Percentiles rank a stretch among this genome's conserved stretches.
Conservation (phyloP, 2,113 vertebrate species). For the Bubo blakistoni region DNA sequence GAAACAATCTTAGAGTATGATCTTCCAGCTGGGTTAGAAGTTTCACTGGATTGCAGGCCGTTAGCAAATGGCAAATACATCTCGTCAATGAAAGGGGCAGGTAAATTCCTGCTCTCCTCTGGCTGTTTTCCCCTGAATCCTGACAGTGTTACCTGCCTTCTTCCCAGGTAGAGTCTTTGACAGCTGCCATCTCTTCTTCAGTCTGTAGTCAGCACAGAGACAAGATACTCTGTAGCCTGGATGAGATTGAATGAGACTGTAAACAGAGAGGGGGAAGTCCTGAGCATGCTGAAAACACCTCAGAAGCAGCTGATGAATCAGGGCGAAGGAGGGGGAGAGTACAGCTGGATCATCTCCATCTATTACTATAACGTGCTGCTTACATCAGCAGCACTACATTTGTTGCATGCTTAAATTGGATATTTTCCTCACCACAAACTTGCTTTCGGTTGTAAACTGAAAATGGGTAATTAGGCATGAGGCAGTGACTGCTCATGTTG, state of each 20-base stretch:
- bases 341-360: neutral
- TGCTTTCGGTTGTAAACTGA: neutral
- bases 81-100: neutral
- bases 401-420: neutral
- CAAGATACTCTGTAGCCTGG: neutral
- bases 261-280: neutral
- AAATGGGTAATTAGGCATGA: neutral
- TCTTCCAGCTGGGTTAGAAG: neutral
- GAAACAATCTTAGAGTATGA: neutral
- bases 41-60: neutral
- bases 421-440: neutral
- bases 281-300: neutral
- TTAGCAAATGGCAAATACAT: neutral
- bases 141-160: neutral
- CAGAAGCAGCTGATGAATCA: neutral
- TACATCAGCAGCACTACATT: neutral
- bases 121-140: neutral
- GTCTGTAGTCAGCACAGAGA: neutral
- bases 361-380: neutral
- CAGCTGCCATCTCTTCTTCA: neutral
- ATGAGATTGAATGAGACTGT: neutral
- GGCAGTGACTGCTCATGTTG: neutral
- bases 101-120: neutral
- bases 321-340: neutral
- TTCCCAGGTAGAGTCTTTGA: neutral